Base-by-base conservation (phyloP, 2,888 invertebrate genomes). In the Andrena fulva region DNA sequence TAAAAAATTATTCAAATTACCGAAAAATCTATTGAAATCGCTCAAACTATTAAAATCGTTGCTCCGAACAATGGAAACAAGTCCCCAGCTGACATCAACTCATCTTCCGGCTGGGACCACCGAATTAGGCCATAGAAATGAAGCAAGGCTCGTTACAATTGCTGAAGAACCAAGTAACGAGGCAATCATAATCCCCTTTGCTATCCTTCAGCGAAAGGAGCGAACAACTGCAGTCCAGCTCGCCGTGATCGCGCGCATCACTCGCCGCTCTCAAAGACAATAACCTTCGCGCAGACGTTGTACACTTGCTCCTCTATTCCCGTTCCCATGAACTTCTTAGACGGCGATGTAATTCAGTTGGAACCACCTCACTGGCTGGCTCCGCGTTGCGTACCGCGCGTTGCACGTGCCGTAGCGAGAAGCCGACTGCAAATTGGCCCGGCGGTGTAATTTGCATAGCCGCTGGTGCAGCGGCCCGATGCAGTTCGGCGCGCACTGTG, bases 371-470 rank as follows among this genome's bases (percentile, higher is more conserved):
- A 16, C 27, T 29, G 52, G 27, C 50, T 52, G 33, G 31, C 12
- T 70, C 60, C 63, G 78, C 48, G 66, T 59, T 70, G 64, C 56
- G 63, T 42, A 78, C 29, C 67, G 54, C 60, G 56, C 77, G 64
- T 71, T 78, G 78, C 86, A 84, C 77, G 84, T 77, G 84, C 63
- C 73, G 68, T 33, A 24, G 50, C 67, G 69, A 24, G 24, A 63
- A 73, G 63, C 64, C 76, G 68, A 75, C 71, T 82, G 87, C 84
- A 84, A 84, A 87, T 87, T 80, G 85, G 72, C 76, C 66, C 42
- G 73, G 50, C 70, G 77, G 63, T 62, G 70, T 79, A 80, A 87
- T 85, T 87, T 85, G 80, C 85, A 87, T 84, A 82, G 81, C 76
- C 79, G 67, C 73, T 81, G 75, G 59, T 75, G 74, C 80, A 75